Evolutionary conservation across 2,888 invertebrate species (phyloP), one percentile per base, ranked within the genome.

Genomic region (Ophioninae sp.): DNA sequence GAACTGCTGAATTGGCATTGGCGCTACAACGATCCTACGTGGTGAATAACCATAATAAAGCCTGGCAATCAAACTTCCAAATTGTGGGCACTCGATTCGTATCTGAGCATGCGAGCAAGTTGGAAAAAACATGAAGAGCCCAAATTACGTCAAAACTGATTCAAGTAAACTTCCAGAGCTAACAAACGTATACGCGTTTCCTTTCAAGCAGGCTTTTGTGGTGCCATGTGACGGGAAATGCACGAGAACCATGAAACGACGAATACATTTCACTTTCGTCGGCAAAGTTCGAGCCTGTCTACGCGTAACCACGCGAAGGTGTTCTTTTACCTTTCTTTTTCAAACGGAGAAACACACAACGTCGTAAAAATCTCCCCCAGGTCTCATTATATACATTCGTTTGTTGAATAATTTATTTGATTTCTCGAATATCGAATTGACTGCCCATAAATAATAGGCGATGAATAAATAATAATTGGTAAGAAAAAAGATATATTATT

Each of bases 251-350:
- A 63, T 56, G 77, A 81, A 84, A 81, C 81, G 69, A 51, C 81
- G 75, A 84, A 85, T 85, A 77, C 83, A 85, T 83, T 83, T 85
- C 82, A 83, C 85, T 85, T 83, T 83, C 72, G 77, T 79, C 30
- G 51, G 74, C 65, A 72, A 79, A 83, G 83, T 85, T 83, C 83
- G 51, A 51, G 51, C 7, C 51, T 51, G 51, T 51, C 51, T 10
- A 17, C 13, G 51, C 13, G 51, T 51, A 51, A 51, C 51, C 51
- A 51, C 51, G 51, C 51, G 51, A 2, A 17, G 17, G 51, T 51
- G 51, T 51, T 51, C 0, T 51, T 51, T 51, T 51, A 6, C 0
- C 51, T 17, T 17, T 51, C 17, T 6, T 51, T 51, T 51, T 51
- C 13, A 51, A 17, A 51, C 13, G 5, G 1, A 17, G 9, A 41